phyloP scores from a whole-genome alignment of 1,140 invertebrate genomes.

The Drosophila punjabiensis region DNA sequence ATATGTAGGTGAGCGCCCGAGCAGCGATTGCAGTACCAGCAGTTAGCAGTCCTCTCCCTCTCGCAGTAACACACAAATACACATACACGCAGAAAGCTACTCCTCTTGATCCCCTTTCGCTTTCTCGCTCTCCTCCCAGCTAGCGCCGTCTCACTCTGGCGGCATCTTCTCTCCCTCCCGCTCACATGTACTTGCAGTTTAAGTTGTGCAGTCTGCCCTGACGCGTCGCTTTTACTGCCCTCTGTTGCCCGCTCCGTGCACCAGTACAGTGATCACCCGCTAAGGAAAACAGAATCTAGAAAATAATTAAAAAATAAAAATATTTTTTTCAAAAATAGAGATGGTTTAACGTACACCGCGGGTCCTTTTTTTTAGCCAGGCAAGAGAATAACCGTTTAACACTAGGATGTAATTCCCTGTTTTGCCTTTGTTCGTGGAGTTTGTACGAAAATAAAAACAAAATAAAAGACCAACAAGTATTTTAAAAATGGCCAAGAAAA shows the following conservation, averaged over 20 bases:
- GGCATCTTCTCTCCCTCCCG: background rate
- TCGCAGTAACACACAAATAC: conserved; percentile 13
- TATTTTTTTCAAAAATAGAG: too few relatives aligned
- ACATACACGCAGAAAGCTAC: background rate
- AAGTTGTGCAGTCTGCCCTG: conserved; percentile 72
- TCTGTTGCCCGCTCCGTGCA: background rate
- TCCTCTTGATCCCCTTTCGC: conserved; percentile 53
- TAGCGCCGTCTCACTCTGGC: background rate
- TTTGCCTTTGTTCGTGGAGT: too few relatives aligned
- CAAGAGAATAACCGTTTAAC: too few relatives aligned
- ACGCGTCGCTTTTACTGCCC: conserved; percentile 65
- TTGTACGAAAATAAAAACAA: too few relatives aligned
- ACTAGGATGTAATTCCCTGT: too few relatives aligned
- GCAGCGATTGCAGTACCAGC: conserved; percentile 26
- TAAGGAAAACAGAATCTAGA: background rate
- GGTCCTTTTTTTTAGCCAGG: too few relatives aligned
- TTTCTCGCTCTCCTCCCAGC: conserved; percentile 27
- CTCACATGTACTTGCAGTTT: conserved; percentile 50
- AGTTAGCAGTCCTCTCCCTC: conserved; percentile 13
- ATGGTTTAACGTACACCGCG: too few relatives aligned
- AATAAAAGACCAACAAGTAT: too few relatives aligned
- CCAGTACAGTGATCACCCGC: conserved; percentile 12
- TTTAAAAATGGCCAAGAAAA: too few relatives aligned
- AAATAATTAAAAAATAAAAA: too few relatives aligned
- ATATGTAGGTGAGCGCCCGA: conserved; percentile 22